Base-by-base conservation (phyloP, 2,797 vertebrate species). In the Aratinga solstitialis region DNA sequence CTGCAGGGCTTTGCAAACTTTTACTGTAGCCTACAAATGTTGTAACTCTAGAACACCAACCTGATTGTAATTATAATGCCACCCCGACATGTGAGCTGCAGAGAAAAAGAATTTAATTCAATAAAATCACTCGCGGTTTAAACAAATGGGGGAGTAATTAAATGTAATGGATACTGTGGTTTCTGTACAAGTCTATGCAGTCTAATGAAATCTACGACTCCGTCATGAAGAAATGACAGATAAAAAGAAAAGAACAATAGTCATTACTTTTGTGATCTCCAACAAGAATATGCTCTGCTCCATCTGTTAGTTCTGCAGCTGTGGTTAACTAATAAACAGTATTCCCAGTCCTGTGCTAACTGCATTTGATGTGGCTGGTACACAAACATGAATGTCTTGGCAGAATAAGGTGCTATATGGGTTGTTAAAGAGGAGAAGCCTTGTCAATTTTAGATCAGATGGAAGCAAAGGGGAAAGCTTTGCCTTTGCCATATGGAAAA, bases 311-410 rank as follows among this genome's bases (percentile, higher is more conserved):
- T 83, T 95, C 90, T 94, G 94, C 96, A 96, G 96, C 96, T 96
- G 96, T 80, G 93, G 63, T 96, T 96, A 97, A 96, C 93, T 90
- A 97, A 90, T 95, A 96, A 96, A 94, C 77, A 77, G 43, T 75
- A 93, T 92, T 96, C 96, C 96, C 96, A 84, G 84, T 22, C 47
- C 77, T 80, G n/a, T 77, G 59, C 67, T 95, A 87, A 59, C 86
- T 66, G 62, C 72, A 42, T 87, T 80, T 83, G 81, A 83, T 95
- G 80, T 79, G 71, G 56, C 95, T 94, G 90, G 54, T 89, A 63
- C 42, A 68, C 86, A 94, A 95, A 91, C 71, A 96, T 89, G 96
- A 81, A 78, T 51, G 72, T 92, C 95, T 96, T 95, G 95, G 94
- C 95, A 97, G 94, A 87, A 47, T 27, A 89, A 80, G 84, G 91